Evolutionary conservation across 2,888 invertebrate genomes (phyloP).

Genomic region (Tenthredo amoena): DNA sequence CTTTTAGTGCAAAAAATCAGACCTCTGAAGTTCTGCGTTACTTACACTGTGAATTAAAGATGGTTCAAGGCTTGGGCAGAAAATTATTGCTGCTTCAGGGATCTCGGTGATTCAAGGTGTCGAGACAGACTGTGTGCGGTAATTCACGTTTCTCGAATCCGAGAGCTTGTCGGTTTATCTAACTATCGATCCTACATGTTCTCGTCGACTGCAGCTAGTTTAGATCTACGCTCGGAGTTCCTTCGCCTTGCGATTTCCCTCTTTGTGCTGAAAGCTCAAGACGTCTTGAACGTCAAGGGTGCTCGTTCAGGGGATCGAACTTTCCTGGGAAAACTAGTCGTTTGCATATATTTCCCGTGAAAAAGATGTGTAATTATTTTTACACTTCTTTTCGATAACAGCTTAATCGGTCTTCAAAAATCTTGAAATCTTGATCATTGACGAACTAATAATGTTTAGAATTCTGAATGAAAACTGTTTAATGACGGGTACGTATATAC

Average conservation of each 20-base stretch:
- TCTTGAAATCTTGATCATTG: not conserved
- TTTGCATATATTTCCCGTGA: not conserved
- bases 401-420: not conserved
- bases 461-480: slow-evolving; percentile 14
- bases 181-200: not conserved
- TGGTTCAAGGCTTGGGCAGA: not conserved
- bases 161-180: not conserved
- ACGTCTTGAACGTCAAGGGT: not conserved
- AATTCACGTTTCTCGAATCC: slow-evolving; percentile 3
- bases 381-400: not conserved
- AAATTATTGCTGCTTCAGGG: not conserved
- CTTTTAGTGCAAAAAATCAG: not conserved
- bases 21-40: not conserved
- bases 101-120: slow-evolving; percentile 7
- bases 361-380: not conserved
- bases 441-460: not conserved
- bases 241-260: not conserved
- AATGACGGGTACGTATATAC: not conserved
- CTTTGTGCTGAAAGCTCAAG: slow-evolving; percentile 10
- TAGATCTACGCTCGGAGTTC: slow-evolving; percentile 10
- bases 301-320: slow-evolving; percentile 21
- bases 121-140: not conserved
- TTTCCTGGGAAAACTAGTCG: not conserved
- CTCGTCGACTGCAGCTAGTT: slow-evolving; percentile 4
- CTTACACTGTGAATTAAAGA: not conserved